phyloP scores from a whole-genome alignment of 1,140 invertebrate genomes.

The Panagrolaimus sp. region DNA sequence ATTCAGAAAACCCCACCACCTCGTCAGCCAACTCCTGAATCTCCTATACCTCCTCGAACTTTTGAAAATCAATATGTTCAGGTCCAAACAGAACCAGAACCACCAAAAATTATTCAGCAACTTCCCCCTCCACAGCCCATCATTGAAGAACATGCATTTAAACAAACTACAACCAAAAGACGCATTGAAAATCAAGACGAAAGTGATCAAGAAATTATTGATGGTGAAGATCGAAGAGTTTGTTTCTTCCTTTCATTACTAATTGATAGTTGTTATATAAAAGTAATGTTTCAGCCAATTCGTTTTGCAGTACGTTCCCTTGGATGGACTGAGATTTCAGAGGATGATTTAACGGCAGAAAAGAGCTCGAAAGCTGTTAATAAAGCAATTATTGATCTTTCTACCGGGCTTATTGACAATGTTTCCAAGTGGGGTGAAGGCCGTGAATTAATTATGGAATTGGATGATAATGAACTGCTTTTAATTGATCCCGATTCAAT shows the following conservation, averaged over 20 bases:
- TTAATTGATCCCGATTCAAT: constrained; percentile 82
- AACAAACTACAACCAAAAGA: constrained; percentile 57
- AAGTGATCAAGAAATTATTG: constrained; percentile 27
- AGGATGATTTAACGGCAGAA: constrained; percentile 86
- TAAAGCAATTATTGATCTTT: constrained; percentile 88
- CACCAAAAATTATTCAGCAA: constrained; percentile 21
- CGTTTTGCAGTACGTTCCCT: constrained; percentile 81
- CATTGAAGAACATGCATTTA: constrained; percentile 58
- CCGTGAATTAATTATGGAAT: constrained; percentile 88
- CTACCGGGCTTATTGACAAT: constrained; percentile 79
- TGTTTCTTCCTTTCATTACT: constrained; percentile 5
- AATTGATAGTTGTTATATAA: too few relatives aligned
- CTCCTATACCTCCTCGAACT: not conserved
- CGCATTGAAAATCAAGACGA: constrained; percentile 52
- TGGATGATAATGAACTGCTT: constrained; percentile 81
- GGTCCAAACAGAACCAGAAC: constrained; percentile 12
- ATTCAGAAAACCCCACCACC: constrained; percentile 15
- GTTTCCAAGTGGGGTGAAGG: constrained; percentile 89
- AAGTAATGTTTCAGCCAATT: constrained; percentile 63
- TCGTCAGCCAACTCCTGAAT: constrained; percentile 18
- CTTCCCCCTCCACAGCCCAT: constrained; percentile 52
- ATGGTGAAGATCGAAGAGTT: constrained; percentile 22
- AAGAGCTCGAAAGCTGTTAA: constrained; percentile 88
- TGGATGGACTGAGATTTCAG: constrained; percentile 86
- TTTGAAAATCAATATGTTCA: constrained; percentile 12